Conservation (phyloP, 2,888 invertebrate species). For the Conistra vaccinii region DNA sequence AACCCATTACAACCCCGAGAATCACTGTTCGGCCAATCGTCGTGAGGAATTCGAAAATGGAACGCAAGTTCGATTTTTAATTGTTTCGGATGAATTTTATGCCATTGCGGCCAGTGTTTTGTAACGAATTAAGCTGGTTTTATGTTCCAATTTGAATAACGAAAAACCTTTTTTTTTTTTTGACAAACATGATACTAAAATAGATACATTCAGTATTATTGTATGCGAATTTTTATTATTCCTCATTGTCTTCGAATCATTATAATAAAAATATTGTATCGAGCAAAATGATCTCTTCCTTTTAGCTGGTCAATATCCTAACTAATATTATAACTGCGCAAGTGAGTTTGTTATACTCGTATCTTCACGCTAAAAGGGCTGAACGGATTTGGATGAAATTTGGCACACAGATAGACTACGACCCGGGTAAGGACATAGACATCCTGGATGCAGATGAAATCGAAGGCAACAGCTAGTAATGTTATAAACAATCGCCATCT, state of each 20-base stretch:
- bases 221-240: neutral
- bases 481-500: neutral
- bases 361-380: too few relatives aligned
- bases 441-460: too few relatives aligned
- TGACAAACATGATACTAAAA: neutral
- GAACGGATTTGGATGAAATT: too few relatives aligned
- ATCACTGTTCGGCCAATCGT: conserved; percentile 86
- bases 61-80: conserved; percentile 87
- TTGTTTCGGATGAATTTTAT: conserved; percentile 84
- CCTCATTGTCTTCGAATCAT: neutral
- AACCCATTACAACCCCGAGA: conserved; percentile 89
- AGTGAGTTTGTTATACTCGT: too few relatives aligned
- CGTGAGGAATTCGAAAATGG: conserved; percentile 84
- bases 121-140: conserved; percentile 74
- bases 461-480: too few relatives aligned
- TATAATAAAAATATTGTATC: neutral
- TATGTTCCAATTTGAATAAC: conserved; percentile 74
- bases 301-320: neutral
- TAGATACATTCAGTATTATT: conserved; percentile 6
- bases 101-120: conserved; percentile 77
- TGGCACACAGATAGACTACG: too few relatives aligned
- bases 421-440: too few relatives aligned
- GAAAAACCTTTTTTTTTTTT: conserved; percentile 39
- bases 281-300: neutral
- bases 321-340: too few relatives aligned